phyloP scores from a whole-genome alignment of 2,113 vertebrate species.

The Zapornia atra region DNA sequence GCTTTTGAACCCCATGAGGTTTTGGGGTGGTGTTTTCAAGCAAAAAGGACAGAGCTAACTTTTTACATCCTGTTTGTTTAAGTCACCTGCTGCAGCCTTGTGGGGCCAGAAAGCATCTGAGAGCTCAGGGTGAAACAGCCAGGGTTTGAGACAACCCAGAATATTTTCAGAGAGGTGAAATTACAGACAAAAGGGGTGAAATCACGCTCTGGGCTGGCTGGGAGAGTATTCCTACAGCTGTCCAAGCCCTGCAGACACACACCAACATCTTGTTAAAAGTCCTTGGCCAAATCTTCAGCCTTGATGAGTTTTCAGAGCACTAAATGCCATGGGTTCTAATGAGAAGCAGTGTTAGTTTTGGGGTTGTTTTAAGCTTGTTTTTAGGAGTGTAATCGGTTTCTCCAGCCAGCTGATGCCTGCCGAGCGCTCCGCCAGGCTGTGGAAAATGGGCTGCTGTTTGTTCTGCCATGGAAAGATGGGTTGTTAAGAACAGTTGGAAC shows the following conservation, averaged over 20 bases:
- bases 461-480: not conserved
- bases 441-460: not conserved
- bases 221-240: not conserved
- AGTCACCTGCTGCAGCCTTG: not conserved
- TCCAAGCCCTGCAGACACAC: not conserved
- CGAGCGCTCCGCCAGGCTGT: rapidly evolving
- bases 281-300: not conserved
- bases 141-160: not conserved
- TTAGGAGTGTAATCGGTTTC: not conserved
- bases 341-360: not conserved
- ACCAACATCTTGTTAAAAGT: not conserved
- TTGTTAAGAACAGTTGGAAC: not conserved
- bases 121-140: not conserved
- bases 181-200: not conserved
- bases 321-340: not conserved
- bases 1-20: rapidly evolving
- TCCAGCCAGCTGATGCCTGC: not conserved
- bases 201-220: not conserved
- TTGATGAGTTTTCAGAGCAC: not conserved
- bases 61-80: not conserved
- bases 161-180: not conserved
- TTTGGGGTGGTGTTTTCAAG: not conserved
- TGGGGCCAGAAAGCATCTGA: not conserved
- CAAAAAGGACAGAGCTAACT: not conserved
- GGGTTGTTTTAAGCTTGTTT: not conserved